Evolutionary conservation across 2,888 invertebrate genomes (phyloP).

Genomic region (Yponomeuta plumbellus): DNA sequence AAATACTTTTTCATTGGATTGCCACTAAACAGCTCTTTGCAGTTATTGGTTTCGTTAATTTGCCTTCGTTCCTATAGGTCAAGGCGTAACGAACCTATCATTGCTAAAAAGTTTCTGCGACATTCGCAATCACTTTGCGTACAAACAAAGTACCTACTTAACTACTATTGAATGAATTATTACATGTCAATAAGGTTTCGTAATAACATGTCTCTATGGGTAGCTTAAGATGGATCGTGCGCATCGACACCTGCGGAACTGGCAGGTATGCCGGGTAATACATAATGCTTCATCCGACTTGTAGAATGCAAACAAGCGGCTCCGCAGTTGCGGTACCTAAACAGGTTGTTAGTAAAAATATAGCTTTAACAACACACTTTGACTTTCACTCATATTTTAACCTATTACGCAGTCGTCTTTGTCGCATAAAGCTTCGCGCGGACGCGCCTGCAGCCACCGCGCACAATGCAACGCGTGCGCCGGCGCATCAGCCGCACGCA

Average conservation of each 20-base stretch:
- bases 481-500: not conserved
- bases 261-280: not conserved
- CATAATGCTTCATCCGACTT: not conserved
- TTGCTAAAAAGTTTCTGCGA: not conserved
- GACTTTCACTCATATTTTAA: constrained; percentile 14
- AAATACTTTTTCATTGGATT: too few species aligned
- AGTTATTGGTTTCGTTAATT: not conserved
- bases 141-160: not conserved
- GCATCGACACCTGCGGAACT: not conserved
- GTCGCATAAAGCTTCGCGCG: not conserved
- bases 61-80: not conserved
- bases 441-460: not conserved
- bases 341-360: constrained; percentile 10
- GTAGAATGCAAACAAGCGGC: constrained; percentile 11
- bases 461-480: not conserved
- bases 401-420: constrained; percentile 4
- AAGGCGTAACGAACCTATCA: not conserved
- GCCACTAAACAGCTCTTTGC: not conserved
- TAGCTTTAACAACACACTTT: not conserved
- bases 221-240: not conserved
- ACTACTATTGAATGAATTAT: not conserved
- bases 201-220: not conserved
- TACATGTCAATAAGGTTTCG: constrained; percentile 10
- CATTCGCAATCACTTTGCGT: not conserved
- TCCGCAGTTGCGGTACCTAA: constrained; percentile 5